These are phyloP conservation scores for Periophthalmus magnuspinnatus DNA, from an alignment of 2,797 vertebrate genomes.

Conservation along the genomic window DNA sequence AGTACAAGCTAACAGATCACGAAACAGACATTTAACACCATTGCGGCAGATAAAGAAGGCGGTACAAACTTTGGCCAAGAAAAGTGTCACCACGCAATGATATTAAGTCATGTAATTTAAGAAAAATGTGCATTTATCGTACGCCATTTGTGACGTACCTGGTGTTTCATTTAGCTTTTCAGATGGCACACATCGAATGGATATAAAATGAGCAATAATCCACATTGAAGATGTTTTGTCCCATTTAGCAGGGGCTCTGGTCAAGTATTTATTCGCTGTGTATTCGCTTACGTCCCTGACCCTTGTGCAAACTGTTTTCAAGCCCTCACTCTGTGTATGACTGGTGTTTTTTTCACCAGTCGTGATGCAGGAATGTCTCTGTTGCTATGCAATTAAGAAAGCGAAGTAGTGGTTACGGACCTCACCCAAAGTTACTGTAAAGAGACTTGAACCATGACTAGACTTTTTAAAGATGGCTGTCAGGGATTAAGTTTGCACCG, in stretches of 20 bases:
- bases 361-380: slow-evolving; percentile 23
- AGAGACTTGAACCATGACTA: slow-evolving; percentile 56
- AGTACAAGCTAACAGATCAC: slow-evolving; percentile 32
- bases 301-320: slow-evolving; percentile 13
- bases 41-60: slow-evolving; percentile 34
- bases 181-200: background rate
- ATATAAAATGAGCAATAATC: background rate
- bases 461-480: slow-evolving; percentile 65
- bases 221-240: background rate
- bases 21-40: slow-evolving; percentile 34
- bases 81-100: background rate
- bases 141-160: background rate
- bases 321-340: slow-evolving; percentile 30
- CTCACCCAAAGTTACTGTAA: slow-evolving; percentile 57
- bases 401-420: slow-evolving; percentile 32
- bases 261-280: slow-evolving; percentile 2
- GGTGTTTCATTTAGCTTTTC: background rate
- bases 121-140: background rate
- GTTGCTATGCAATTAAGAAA: slow-evolving; percentile 4
- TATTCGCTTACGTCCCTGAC: background rate
- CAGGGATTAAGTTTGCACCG: slow-evolving; percentile 63
- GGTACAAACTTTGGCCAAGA: slow-evolving; percentile 9
- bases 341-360: slow-evolving; percentile 33
- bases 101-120: background rate
- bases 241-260: background rate